Evolutionary conservation across 2,113 vertebrate species (phyloP).

Genomic region (Hippopotamus amphibius): DNA sequence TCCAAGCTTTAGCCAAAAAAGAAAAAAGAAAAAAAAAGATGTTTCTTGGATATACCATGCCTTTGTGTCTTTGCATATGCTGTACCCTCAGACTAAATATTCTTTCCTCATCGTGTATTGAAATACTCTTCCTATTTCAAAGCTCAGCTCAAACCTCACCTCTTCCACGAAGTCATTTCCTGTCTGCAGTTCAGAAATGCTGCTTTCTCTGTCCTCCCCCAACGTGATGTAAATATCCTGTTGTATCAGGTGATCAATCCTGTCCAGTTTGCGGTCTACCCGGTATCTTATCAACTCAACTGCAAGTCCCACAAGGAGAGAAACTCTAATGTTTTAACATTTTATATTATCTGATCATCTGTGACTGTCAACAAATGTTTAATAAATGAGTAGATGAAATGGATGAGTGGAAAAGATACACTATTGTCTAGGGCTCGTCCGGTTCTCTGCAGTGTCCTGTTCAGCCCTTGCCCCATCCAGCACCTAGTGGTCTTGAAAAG

Average conservation of each 20-base stretch:
- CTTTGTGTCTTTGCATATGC: neutral
- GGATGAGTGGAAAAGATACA: no score
- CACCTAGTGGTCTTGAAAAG: neutral
- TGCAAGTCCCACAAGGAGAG: neutral
- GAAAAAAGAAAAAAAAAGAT: neutral
- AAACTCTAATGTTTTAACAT: neutral
- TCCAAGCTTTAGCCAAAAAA: neutral
- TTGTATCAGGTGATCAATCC: neutral
- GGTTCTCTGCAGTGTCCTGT: fast-evolving
- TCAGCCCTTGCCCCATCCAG: neutral
- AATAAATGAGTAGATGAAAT: neutral
- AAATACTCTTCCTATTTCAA: neutral
- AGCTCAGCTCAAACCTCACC: neutral
- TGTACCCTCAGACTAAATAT: neutral
- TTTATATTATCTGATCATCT: neutral
- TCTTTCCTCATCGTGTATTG: neutral
- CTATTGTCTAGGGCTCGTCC: fast-evolving
- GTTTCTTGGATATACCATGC: neutral
- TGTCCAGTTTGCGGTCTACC: neutral
- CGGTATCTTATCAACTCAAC: neutral
- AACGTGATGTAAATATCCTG: neutral
- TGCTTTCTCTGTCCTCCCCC: neutral
- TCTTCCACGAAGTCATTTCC: neutral
- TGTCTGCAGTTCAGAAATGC: neutral
- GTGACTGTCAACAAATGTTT: neutral